Conservation (phyloP, 2,113 vertebrate genomes). For the Centrocercus urophasianus region DNA sequence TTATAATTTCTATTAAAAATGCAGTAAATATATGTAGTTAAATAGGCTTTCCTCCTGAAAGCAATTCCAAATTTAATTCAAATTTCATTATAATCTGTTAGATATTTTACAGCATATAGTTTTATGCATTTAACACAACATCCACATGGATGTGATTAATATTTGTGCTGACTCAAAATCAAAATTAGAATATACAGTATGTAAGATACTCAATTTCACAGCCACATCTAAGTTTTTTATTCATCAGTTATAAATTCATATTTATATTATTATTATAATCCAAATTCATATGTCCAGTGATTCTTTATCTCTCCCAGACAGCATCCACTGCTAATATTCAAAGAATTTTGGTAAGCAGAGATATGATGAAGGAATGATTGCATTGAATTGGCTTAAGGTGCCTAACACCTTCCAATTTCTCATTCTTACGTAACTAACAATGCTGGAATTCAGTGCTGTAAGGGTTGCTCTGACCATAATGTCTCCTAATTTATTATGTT, state of each 20-base stretch:
- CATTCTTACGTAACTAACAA: neutral
- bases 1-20: neutral
- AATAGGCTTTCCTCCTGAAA: neutral
- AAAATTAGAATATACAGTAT: neutral
- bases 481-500: neutral
- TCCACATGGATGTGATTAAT: neutral
- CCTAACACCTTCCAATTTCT: neutral
- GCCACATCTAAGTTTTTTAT: neutral
- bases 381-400: neutral
- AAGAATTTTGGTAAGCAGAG: neutral
- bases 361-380: rapidly evolving
- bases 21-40: neutral
- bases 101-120: neutral
- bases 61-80: neutral
- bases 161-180: neutral
- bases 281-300: neutral
- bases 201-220: neutral
- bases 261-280: too few relatives aligned
- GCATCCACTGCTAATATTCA: neutral
- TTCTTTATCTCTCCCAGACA: neutral
- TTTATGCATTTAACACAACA: neutral
- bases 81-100: neutral
- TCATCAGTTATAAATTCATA: neutral
- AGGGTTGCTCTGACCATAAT: neutral
- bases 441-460: neutral